A percentile compares a stretch with the other conserved stretches of the same genome.
These are phyloP conservation scores for Aelia acuminata DNA, from an alignment of 2,888 invertebrate genomes.

Conservation along the genomic window DNA sequence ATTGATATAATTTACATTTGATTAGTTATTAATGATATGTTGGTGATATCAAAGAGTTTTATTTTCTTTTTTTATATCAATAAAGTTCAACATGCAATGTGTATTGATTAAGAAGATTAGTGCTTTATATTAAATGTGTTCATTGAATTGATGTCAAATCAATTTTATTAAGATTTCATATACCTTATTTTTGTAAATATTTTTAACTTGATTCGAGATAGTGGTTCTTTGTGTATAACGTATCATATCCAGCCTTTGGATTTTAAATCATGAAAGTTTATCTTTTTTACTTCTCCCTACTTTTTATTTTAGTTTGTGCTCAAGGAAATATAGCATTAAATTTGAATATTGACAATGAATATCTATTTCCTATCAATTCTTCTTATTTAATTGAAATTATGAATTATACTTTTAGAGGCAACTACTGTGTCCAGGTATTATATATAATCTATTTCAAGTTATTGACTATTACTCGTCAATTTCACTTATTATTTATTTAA, in stretches of 20 bases:
- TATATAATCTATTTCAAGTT: neutral
- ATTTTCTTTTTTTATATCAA: neutral
- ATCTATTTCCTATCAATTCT: neutral
- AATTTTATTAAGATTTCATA: neutral
- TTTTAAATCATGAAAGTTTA: neutral
- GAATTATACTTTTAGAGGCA: neutral
- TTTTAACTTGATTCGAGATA: neutral
- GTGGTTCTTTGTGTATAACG: neutral
- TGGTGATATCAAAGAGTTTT: neutral
- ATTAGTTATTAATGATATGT: neutral
- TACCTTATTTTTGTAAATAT: neutral
- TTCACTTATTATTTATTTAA: neutral
- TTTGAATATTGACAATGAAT: neutral
- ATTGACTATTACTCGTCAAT: neutral
- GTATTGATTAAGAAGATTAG: neutral
- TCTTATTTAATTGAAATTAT: neutral
- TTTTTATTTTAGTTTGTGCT: neutral
- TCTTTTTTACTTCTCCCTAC: neutral
- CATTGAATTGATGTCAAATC: neutral
- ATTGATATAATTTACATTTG: neutral
- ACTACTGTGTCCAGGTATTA: neutral
- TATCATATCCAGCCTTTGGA: neutral
- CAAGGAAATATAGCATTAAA: slow-evolving; percentile 15
- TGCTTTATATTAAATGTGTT: neutral
- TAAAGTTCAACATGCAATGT: neutral